Conservation (phyloP, 2,113 vertebrate genomes). For the Etheostoma cragini region DNA sequence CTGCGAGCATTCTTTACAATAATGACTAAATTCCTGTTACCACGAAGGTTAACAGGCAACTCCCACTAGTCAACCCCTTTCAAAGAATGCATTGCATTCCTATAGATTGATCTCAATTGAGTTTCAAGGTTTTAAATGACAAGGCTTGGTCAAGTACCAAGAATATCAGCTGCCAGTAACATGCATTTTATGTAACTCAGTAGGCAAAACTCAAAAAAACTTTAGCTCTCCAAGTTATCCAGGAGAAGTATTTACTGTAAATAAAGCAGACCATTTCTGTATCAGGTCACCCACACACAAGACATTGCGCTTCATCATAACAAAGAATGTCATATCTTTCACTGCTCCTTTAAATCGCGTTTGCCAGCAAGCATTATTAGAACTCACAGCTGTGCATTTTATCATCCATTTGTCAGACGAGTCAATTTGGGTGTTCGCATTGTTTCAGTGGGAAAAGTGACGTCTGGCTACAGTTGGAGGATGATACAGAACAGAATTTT, state of each 20-base stretch:
- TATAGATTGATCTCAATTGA: conserved; percentile 60
- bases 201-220: background rate
- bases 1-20: conserved; percentile 62
- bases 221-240: background rate
- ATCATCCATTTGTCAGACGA: conserved; percentile 73
- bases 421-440: conserved; percentile 66
- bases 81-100: conserved; percentile 55
- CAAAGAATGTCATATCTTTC: conserved; percentile 50
- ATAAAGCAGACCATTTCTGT: conserved; percentile 24
- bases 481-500: conserved; percentile 69
- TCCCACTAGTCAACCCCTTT: conserved; percentile 35
- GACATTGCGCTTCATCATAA: conserved; percentile 62
- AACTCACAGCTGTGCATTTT: conserved; percentile 74
- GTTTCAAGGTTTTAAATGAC: conserved; percentile 48
- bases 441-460: conserved; percentile 66
- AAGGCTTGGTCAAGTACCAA: conserved; percentile 39
- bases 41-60: conserved; percentile 64
- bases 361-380: conserved; percentile 68
- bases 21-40: conserved; percentile 61
- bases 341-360: conserved; percentile 61
- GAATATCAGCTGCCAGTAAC: conserved; percentile 38
- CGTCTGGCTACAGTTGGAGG: conserved; percentile 58
- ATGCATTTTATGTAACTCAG: background rate
- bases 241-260: background rate
- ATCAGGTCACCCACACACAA: conserved; percentile 23